Conservation (phyloP, 2,888 invertebrate species). For the Pediacus dermestoides region DNA sequence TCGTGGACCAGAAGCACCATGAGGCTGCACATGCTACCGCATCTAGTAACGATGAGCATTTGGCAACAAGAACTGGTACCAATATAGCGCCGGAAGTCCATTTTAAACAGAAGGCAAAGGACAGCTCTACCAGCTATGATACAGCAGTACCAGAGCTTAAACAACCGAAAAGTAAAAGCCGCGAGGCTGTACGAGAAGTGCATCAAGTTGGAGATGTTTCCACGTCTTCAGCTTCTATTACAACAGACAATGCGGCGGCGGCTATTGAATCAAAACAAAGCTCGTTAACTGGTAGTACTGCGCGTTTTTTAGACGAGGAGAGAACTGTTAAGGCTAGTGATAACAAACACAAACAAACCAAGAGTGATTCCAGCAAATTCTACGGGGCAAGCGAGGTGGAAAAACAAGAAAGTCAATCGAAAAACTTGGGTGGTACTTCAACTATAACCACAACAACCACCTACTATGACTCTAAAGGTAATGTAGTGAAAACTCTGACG, state of each 20-base stretch:
- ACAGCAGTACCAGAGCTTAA: conserved; percentile 53
- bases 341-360: conserved; percentile 18
- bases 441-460: conserved; percentile 42
- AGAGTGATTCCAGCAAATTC: conserved; percentile 6
- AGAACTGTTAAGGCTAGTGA: conserved; percentile 22
- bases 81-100: conserved; percentile 57
- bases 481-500: conserved; percentile 41
- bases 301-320: conserved; percentile 14
- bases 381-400: too few species aligned
- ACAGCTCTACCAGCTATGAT: conserved; percentile 57
- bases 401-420: too few species aligned
- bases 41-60: conserved; percentile 51
- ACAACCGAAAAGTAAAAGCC: conserved; percentile 48
- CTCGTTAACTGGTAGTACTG: not conserved
- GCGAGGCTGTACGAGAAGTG: conserved; percentile 49
- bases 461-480: conserved; percentile 47
- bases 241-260: conserved; percentile 24
- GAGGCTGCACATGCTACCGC: conserved; percentile 48
- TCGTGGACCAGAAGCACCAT: conserved; percentile 58
- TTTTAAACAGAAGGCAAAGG: conserved; percentile 54
- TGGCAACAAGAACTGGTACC: conserved; percentile 56
- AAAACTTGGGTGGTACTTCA: conserved; percentile 25
- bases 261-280: conserved; percentile 16
- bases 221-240: conserved; percentile 34
- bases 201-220: conserved; percentile 45